A percentile compares a stretch with the other conserved stretches of the same genome.
phyloP scores from a whole-genome alignment of 2,797 vertebrate species.

The Enteromius afrohamiltoni region DNA sequence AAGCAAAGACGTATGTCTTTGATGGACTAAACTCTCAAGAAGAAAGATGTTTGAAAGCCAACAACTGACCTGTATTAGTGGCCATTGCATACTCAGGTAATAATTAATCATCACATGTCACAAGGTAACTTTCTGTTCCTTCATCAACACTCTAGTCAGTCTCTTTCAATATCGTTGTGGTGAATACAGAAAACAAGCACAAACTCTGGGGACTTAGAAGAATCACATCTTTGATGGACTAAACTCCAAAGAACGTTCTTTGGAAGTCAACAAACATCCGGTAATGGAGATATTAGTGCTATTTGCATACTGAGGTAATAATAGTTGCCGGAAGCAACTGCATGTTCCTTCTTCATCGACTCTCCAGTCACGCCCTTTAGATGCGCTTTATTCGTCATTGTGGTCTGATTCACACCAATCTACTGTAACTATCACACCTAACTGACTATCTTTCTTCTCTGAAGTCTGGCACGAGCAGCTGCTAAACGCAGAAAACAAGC shows the following conservation, averaged over 20 bases:
- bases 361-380: neutral
- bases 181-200: neutral
- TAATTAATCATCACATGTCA: slow-evolving; percentile 62
- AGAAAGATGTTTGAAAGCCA: neutral
- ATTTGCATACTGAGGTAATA: neutral
- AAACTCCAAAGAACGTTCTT: neutral
- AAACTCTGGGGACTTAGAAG: neutral
- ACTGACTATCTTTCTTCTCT: neutral
- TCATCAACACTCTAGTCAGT: slow-evolving; percentile 60
- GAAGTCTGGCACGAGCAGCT: neutral
- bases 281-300: slow-evolving; percentile 62
- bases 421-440: too few relatives aligned
- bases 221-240: neutral
- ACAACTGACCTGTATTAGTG: slow-evolving; percentile 57
- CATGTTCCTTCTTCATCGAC: slow-evolving; percentile 71
- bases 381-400: slow-evolving; percentile 55
- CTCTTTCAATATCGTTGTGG: too few relatives aligned
- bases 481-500: neutral
- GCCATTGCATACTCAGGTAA: neutral
- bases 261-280: neutral
- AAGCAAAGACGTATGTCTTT: neutral
- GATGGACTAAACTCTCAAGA: slow-evolving; percentile 6
- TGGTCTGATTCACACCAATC: neutral
- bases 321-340: slow-evolving; percentile 68
- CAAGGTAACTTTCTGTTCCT: slow-evolving; percentile 73